Evolutionary conservation across 64 coral and sea anemone genomes (phyloP).

Genomic region (Acropora tenuis): DNA sequence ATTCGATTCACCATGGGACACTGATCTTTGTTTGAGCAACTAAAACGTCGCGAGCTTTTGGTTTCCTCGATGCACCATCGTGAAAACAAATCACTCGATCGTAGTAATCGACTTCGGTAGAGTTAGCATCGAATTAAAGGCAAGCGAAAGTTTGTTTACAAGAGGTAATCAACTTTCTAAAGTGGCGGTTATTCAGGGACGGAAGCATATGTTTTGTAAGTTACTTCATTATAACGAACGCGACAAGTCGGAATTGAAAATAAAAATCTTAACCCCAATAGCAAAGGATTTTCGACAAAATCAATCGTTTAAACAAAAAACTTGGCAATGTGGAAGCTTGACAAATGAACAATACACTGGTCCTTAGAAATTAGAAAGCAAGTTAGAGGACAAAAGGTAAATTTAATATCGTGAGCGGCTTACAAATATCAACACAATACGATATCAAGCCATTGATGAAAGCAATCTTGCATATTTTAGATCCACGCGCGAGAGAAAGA

Average conservation of each 20-base stretch:
- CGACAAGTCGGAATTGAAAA: slow-evolving; percentile 84
- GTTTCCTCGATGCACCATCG: neutral
- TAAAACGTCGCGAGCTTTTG: slow-evolving; percentile 1
- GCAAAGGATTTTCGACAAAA: slow-evolving; percentile 77
- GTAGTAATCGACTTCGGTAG: neutral
- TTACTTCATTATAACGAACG: slow-evolving; percentile 92
- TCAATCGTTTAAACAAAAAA: slow-evolving; percentile 41
- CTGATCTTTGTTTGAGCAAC: slow-evolving; percentile 22
- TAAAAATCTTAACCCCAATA: slow-evolving; percentile 72
- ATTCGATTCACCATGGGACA: slow-evolving; percentile 14
- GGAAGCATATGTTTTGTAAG: slow-evolving; percentile 91
- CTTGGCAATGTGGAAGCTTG: neutral
- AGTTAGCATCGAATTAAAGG: neutral
- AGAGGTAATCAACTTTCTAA: slow-evolving; percentile 69
- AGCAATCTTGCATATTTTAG: slow-evolving; percentile 8
- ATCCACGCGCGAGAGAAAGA: slow-evolving; percentile 1
- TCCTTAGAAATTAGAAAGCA: slow-evolving; percentile 7
- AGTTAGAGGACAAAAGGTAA: slow-evolving; percentile 23
- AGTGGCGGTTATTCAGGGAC: slow-evolving; percentile 47
- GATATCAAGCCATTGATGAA: neutral
- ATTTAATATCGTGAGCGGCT: slow-evolving; percentile 26
- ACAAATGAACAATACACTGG: slow-evolving; percentile 37
- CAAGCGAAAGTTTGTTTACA: slow-evolving; percentile 94
- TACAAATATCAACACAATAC: slow-evolving; percentile 23
- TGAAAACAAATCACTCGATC: neutral